phyloP scores from a whole-genome alignment of 37 sponge, comb jelly and placozoan genomes.

The Ianthella basta region DNA sequence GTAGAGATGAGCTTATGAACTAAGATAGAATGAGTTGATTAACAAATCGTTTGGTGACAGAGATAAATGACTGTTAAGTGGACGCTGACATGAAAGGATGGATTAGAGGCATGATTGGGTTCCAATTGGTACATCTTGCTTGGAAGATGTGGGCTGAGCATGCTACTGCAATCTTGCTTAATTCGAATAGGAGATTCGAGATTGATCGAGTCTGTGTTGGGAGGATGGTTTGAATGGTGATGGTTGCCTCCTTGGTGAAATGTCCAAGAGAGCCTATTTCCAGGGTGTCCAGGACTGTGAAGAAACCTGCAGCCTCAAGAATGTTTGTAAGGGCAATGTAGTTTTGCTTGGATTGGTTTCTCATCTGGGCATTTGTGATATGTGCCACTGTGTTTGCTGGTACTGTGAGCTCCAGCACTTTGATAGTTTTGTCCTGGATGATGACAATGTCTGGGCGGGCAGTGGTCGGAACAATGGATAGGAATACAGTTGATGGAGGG shows the following conservation, averaged over 20 bases:
- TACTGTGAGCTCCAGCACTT: conserved; percentile 25
- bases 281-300: not conserved
- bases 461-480: not conserved
- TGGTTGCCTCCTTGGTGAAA: not conserved
- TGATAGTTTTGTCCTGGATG: not conserved
- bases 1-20: no score
- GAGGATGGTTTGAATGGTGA: no score
- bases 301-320: not conserved
- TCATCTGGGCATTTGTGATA: not conserved
- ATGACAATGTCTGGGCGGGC: conserved; percentile 40
- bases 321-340: not conserved
- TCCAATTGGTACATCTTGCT: no score
- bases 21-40: no score
- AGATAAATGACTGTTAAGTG: no score
- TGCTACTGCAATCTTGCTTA: no score
- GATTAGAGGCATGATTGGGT: no score
- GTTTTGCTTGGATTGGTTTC: not conserved
- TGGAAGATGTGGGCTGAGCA: no score
- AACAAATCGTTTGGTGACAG: no score
- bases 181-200: no score
- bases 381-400: not conserved
- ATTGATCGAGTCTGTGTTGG: no score
- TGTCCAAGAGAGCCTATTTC: conserved; percentile 26
- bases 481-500: conserved; percentile 26
- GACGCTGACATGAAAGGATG: no score